Percentiles rank a stretch among this genome's conserved stretches.
Evolutionary conservation across 92 coral and sea anemone species (phyloP).

Genomic region (Metridium senile): DNA sequence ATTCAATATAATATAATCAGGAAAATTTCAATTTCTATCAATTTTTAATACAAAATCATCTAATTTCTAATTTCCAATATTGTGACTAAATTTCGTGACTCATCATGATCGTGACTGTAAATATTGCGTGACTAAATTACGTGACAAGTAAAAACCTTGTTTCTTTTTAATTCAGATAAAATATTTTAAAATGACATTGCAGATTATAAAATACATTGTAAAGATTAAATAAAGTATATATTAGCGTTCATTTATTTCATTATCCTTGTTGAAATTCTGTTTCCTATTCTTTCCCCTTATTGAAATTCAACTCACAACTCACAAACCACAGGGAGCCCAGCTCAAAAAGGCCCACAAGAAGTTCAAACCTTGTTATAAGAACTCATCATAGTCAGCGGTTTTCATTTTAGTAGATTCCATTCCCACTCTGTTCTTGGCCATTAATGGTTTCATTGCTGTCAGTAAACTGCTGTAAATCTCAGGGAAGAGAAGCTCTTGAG

Average conservation of each 20-base stretch:
- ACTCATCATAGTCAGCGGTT: conserved; percentile 71
- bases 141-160: too few relatives aligned
- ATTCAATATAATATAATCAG: background rate
- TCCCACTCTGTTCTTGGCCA: conserved; percentile 95
- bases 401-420: conserved; percentile 86
- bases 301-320: too few relatives aligned
- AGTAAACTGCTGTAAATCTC: conserved; percentile 84
- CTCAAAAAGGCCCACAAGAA: background rate
- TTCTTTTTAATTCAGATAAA: too few relatives aligned
- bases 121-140: too few relatives aligned
- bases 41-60: too few relatives aligned
- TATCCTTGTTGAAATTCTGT: too few relatives aligned
- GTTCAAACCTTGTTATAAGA: conserved; percentile 29
- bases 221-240: background rate
- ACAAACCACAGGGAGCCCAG: conserved; percentile 8
- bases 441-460: conserved; percentile 95
- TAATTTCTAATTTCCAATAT: too few relatives aligned
- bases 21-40: too few relatives aligned
- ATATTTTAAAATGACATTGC: background rate
- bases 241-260: too few relatives aligned
- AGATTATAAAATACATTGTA: background rate
- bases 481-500: conserved; percentile 98
- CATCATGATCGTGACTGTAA: too few relatives aligned
- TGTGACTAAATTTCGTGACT: too few relatives aligned
- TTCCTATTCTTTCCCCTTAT: too few relatives aligned